These are phyloP conservation scores for Fratercula arctica DNA, from an alignment of 2,797 vertebrate genomes.

Conservation along the genomic window DNA sequence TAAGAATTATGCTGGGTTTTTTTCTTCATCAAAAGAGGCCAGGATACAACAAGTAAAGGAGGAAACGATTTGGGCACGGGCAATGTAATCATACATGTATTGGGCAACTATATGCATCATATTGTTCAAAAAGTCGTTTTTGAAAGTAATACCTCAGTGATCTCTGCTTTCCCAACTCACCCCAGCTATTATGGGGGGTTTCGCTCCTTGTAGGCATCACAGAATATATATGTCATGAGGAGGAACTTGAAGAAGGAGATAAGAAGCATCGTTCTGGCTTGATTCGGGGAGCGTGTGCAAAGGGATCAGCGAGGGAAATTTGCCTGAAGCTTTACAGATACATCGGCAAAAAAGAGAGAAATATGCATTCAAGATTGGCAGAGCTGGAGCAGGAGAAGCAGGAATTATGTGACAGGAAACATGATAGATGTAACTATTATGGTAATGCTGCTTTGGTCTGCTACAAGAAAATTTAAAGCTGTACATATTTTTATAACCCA, in stretches of 20 bases:
- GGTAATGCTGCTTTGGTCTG: slow-evolving; percentile 49
- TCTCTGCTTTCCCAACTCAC: background rate
- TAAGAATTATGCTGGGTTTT: background rate
- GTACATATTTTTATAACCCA: slow-evolving; percentile 50
- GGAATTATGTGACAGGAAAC: slow-evolving; percentile 25
- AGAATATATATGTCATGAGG: background rate
- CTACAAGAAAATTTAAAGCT: slow-evolving; percentile 41
- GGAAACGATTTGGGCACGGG: background rate
- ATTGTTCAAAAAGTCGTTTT: background rate
- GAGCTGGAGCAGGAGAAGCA: background rate
- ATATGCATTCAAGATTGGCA: slow-evolving; percentile 12
- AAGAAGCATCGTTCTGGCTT: slow-evolving; percentile 2
- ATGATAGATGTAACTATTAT: slow-evolving; percentile 40
- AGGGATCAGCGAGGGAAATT: background rate
- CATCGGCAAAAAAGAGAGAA: slow-evolving; percentile 8
- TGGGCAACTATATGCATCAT: background rate
- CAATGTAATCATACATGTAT: background rate
- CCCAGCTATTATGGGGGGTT: background rate
- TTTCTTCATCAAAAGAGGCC: background rate
- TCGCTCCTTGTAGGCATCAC: background rate
- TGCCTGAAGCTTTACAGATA: slow-evolving; percentile 12
- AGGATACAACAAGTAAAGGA: background rate
- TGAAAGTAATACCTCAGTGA: background rate
- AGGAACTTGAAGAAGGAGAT: slow-evolving; percentile 4
- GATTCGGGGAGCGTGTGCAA: background rate